Conservation (phyloP, 2,888 invertebrate genomes). For the Pollenia angustigena region DNA sequence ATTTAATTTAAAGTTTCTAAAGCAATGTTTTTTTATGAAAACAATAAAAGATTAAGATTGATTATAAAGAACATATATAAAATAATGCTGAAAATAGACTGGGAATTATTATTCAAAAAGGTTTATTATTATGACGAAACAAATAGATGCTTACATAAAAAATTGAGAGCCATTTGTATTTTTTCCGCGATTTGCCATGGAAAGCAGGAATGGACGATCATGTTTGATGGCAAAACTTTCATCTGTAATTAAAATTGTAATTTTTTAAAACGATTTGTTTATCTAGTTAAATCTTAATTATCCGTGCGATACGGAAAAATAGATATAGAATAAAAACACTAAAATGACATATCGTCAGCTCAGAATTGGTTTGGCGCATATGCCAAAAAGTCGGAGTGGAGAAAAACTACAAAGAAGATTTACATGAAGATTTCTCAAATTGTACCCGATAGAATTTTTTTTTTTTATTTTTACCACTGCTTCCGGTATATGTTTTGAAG, state of each 20-base stretch:
- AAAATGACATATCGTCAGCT: no score
- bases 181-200: conserved; percentile 99
- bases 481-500: no score
- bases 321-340: no score
- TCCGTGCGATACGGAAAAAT: no score
- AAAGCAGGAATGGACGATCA: conserved; percentile 94
- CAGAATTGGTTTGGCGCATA: no score
- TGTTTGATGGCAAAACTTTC: conserved; percentile 96
- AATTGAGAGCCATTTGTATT: conserved; percentile 99
- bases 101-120: conserved; percentile 61
- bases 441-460: no score
- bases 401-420: no score
- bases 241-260: conserved; percentile 86
- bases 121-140: not conserved
- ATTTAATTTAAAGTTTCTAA: conserved; percentile 34
- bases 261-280: no score
- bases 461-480: no score
- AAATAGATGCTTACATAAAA: conserved; percentile 96
- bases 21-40: conserved; percentile 45
- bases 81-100: conserved; percentile 76
- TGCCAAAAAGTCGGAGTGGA: no score
- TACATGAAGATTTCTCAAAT: no score
- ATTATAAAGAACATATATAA: conserved; percentile 56
- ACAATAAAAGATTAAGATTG: conserved; percentile 45
- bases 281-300: no score